Base-by-base conservation (phyloP, 1,140 invertebrate genomes). In the Drosophila pandora region DNA sequence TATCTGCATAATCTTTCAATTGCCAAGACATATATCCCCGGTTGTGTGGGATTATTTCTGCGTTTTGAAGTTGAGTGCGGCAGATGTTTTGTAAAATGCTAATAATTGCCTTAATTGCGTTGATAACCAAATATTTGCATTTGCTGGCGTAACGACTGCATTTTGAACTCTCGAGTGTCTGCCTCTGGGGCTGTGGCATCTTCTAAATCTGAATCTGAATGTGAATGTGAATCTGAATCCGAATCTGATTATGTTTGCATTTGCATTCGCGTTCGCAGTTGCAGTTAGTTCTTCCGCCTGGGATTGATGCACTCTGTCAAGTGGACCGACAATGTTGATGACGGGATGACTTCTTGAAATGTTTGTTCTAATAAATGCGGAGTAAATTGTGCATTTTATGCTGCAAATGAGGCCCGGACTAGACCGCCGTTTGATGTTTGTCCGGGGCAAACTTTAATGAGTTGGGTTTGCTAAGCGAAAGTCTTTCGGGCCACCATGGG, bases 371-470 rank as follows among this genome's bases (percentile, higher is more conserved):
- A 58, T 78, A 77, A 85, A 82, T 57, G 58, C 68, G 43, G 12
- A 62, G 57, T 59, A 88, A 87, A 87, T 88, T 75, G 70, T 76
- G 82, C 83, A 73, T 88, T 87, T 88, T 71, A 82, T 79, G 75
- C 75, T 70, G 65, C 57, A 79, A 87, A 87, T 87, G 83, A 79
- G 49, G 79, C 82, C 62, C 47, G 50, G 41, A 37, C 37, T 71
- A 55, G 59, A 56, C 34, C 43, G 30, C 25, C 67, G 76, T 84
- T 84, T 84, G 81, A 84, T 68, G 76, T 74, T 73, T 72, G 68
- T 56, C 57, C 50, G 2, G 54, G 23, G 50, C 63, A 56, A 69
- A 68, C 37, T 76, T 61, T 45, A 79, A 76, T 84, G 71, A 76
- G 28, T 69, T 53, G 8, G 13, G 4, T 49, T 28, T 52, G 32